Evolutionary conservation across 2,797 vertebrate species (phyloP).

Genomic region (Xiphorhynchus erythropygius): DNA sequence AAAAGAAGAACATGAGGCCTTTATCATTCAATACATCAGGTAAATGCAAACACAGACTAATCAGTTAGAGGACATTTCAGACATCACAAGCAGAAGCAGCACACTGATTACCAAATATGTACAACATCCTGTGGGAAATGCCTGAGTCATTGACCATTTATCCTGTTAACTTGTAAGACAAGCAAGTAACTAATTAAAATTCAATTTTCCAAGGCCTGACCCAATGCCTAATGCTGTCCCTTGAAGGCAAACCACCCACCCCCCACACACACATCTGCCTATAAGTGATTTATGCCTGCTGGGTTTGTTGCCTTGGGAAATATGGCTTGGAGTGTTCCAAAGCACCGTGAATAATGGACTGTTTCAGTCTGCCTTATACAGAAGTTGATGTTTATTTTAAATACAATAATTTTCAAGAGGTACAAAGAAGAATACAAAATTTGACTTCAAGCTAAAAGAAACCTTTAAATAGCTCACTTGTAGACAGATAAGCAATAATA

Average conservation of each 20-base stretch:
- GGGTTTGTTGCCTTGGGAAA: conserved; percentile 22
- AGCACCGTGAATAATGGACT: neutral
- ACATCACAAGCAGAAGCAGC: neutral
- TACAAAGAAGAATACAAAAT: neutral
- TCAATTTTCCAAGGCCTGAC: conserved; percentile 45
- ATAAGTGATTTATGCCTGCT: neutral
- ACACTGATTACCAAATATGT: neutral
- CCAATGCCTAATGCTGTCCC: neutral
- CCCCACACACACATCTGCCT: neutral
- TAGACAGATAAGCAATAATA: neutral
- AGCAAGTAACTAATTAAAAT: conserved; percentile 52
- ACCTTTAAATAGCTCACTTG: neutral
- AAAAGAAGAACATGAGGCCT: neutral
- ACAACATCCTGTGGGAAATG: conserved; percentile 19
- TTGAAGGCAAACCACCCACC: neutral
- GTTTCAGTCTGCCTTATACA: neutral
- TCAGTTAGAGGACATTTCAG: neutral
- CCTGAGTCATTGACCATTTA: neutral
- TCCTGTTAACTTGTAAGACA: conserved; percentile 35
- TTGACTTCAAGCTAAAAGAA: neutral
- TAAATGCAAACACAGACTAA: neutral
- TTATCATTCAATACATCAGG: neutral
- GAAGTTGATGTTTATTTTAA: neutral
- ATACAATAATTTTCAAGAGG: neutral
- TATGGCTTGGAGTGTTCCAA: neutral